Conservation (phyloP, 1,140 invertebrate genomes). For the Drosophila baimaii region DNA sequence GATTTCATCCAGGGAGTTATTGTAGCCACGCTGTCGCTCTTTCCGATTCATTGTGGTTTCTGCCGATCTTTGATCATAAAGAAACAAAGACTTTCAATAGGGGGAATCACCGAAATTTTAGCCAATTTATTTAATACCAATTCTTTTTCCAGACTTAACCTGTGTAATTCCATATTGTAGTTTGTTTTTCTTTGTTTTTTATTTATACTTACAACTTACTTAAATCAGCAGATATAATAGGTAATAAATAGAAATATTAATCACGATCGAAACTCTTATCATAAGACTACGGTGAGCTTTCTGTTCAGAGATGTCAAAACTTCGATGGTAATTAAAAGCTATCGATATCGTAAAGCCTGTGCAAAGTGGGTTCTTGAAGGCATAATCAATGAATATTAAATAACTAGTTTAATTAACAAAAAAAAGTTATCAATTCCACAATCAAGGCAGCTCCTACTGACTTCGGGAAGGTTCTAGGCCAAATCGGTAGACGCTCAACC, state of each 20-base stretch:
- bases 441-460: too few relatives aligned
- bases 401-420: too few relatives aligned
- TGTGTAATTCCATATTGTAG: too few relatives aligned
- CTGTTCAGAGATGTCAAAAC: background rate
- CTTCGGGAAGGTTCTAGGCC: background rate
- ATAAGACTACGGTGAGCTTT: background rate
- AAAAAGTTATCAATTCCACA: too few relatives aligned
- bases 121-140: too few relatives aligned
- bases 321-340: background rate
- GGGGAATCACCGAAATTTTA: conserved; percentile 13
- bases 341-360: conserved; percentile 5
- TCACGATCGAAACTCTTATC: background rate
- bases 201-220: background rate
- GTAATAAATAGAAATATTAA: background rate
- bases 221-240: background rate
- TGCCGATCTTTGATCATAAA: background rate
- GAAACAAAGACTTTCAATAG: background rate
- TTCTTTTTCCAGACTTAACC: background rate
- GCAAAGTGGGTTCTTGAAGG: too few relatives aligned
- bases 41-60: conserved; percentile 5
- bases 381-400: too few relatives aligned
- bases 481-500: background rate
- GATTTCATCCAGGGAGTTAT: background rate
- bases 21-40: too few relatives aligned
- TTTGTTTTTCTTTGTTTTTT: background rate